Evolutionary conservation across 2,888 invertebrate genomes (phyloP).

Genomic region (Pimpla rufipes): DNA sequence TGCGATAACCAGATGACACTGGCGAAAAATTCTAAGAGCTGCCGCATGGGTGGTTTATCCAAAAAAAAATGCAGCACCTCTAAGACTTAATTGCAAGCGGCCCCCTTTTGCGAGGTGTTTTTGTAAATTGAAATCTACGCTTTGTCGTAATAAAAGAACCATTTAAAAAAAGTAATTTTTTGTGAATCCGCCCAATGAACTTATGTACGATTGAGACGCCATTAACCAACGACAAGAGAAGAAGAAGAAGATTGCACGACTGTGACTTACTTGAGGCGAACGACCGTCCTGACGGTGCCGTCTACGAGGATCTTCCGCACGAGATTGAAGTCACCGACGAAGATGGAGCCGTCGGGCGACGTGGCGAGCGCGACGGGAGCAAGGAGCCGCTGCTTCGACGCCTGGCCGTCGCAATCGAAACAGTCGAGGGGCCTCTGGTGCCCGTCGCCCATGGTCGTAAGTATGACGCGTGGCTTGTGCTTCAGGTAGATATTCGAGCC

Average conservation of each 20-base stretch:
- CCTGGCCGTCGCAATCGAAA: constrained; percentile 92
- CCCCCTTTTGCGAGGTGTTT: too few species aligned
- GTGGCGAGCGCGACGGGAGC: constrained; percentile 97
- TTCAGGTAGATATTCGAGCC: constrained; percentile 98
- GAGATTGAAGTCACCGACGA: constrained; percentile 98
- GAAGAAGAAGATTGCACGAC: not conserved
- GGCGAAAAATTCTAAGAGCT: too few species aligned
- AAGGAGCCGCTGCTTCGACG: constrained; percentile 92
- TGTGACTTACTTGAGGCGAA: constrained; percentile 91
- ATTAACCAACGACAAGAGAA: not conserved
- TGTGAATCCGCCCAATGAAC: too few species aligned
- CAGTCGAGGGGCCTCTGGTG: constrained; percentile 96
- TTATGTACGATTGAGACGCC: not conserved
- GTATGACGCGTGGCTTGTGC: constrained; percentile 95
- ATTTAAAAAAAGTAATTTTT: too few species aligned
- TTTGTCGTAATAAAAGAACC: too few species aligned
- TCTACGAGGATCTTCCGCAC: constrained; percentile 95
- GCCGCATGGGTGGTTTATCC: too few species aligned
- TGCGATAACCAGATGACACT: too few species aligned
- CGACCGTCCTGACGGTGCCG: constrained; percentile 92
- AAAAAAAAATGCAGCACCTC: too few species aligned
- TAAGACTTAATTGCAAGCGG: too few species aligned
- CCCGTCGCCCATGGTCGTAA: constrained; percentile 96
- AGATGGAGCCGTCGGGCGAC: constrained; percentile 96
- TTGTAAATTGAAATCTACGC: too few species aligned